These are phyloP conservation scores for Hiodon alosoides DNA, from an alignment of 2,113 vertebrate genomes.

Conservation along the genomic window DNA sequence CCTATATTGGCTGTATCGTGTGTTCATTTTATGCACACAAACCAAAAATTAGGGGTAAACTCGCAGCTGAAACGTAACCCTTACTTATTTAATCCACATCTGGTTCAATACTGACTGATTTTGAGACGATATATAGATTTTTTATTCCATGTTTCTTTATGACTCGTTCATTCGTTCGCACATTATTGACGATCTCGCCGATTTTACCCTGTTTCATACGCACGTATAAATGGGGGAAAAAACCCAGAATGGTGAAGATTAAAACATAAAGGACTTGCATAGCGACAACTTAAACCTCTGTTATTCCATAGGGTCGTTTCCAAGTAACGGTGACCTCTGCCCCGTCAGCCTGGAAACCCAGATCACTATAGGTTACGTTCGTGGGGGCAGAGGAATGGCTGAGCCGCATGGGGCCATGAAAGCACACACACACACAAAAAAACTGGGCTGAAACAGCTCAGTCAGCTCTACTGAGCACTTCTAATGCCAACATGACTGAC, in stretches of 20 bases:
- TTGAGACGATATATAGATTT: no score
- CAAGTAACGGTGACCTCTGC: background rate
- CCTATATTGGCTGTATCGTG: no score
- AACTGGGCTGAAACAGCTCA: slow-evolving; percentile 9
- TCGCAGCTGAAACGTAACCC: no score
- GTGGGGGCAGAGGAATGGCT: slow-evolving; percentile 56
- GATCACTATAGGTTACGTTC: slow-evolving; percentile 63
- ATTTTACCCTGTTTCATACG: no score
- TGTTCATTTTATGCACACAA: no score
- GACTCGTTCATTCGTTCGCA: no score
- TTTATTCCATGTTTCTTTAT: no score
- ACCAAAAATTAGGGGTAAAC: no score
- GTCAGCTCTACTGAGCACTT: background rate
- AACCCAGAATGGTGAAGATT: background rate
- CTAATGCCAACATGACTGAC: background rate
- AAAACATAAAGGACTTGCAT: background rate
- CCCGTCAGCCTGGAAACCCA: background rate
- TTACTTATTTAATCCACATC: no score
- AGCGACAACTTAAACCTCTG: background rate
- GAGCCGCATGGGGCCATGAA: slow-evolving; percentile 34
- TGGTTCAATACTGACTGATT: no score
- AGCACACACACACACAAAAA: slow-evolving; percentile 35
- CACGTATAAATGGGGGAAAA: no score
- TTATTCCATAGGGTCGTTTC: background rate
- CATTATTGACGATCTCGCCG: no score